phyloP scores from a whole-genome alignment of 1,140 invertebrate genomes.

The Drosophila ironensis region DNA sequence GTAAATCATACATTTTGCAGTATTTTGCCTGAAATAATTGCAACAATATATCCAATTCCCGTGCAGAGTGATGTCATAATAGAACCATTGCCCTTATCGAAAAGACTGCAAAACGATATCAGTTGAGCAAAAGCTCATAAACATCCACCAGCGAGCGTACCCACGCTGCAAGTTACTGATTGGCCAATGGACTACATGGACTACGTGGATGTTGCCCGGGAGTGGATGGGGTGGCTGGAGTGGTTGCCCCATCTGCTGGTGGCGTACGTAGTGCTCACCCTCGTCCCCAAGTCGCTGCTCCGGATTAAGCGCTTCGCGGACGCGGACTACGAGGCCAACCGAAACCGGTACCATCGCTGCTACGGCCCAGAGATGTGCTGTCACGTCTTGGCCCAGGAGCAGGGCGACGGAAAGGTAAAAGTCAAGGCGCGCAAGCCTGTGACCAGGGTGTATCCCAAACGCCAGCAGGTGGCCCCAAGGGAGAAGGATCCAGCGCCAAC shows the following conservation, averaged over 20 bases:
- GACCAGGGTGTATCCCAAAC: constrained; percentile 71
- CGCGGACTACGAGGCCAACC: constrained; percentile 70
- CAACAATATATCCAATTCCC: constrained; percentile 17
- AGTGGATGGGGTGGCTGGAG: constrained; percentile 45
- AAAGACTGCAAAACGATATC: constrained; percentile 27
- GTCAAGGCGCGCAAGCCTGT: constrained; percentile 70
- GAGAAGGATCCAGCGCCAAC: not conserved
- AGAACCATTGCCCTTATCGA: constrained; percentile 52
- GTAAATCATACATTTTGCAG: constrained; percentile 18
- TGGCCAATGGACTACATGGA: constrained; percentile 38
- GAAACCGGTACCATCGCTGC: constrained; percentile 69
- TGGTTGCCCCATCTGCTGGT: constrained; percentile 64
- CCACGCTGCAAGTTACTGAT: constrained; percentile 31
- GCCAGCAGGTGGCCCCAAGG: constrained; percentile 27
- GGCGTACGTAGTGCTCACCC: constrained; percentile 61
- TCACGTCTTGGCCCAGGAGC: constrained; percentile 47
- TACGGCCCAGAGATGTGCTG: constrained; percentile 74
- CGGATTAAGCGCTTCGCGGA: constrained; percentile 69
- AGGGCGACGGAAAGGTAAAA: constrained; percentile 39
- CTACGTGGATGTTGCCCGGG: constrained; percentile 55
- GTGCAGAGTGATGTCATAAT: constrained; percentile 51
- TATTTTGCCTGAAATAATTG: constrained; percentile 21
- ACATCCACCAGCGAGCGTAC: constrained; percentile 33
- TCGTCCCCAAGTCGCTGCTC: constrained; percentile 67
- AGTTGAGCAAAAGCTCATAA: constrained; percentile 42